phyloP scores from a whole-genome alignment of 2,113 vertebrate genomes.

The Callithrix jacchus region DNA sequence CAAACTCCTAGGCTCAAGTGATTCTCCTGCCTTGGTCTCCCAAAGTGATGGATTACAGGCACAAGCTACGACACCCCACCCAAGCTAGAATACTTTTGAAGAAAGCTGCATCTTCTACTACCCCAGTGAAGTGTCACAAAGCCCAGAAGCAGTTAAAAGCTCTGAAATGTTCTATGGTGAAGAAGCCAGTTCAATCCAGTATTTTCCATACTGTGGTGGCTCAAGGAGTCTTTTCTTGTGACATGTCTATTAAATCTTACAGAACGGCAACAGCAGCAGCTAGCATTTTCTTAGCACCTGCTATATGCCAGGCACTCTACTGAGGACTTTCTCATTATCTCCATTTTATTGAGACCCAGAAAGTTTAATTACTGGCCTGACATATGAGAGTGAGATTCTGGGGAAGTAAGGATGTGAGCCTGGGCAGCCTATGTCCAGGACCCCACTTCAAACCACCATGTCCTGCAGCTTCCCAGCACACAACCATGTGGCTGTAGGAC shows the following conservation, averaged over 20 bases:
- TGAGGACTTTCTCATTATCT: neutral
- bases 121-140: neutral
- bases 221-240: neutral
- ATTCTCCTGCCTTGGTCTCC: too few species aligned
- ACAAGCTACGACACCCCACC: too few species aligned
- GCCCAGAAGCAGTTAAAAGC: neutral
- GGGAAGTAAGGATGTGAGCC: neutral
- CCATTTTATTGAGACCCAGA: neutral
- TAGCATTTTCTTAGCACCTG: too few species aligned
- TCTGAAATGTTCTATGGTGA: neutral
- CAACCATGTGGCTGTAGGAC: neutral
- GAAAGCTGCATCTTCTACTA: neutral
- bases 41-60: too few species aligned
- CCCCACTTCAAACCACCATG: too few species aligned
- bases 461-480: neutral
- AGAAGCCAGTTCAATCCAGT: neutral
- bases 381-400: neutral
- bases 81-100: neutral
- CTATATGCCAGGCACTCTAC: neutral
- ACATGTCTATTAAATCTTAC: neutral
- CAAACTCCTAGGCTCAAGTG: too few species aligned
- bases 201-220: neutral
- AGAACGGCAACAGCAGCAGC: neutral
- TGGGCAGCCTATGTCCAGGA: neutral
- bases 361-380: neutral